Conservation (phyloP, 1,140 invertebrate species). For the Catajapyx aquilonaris region DNA sequence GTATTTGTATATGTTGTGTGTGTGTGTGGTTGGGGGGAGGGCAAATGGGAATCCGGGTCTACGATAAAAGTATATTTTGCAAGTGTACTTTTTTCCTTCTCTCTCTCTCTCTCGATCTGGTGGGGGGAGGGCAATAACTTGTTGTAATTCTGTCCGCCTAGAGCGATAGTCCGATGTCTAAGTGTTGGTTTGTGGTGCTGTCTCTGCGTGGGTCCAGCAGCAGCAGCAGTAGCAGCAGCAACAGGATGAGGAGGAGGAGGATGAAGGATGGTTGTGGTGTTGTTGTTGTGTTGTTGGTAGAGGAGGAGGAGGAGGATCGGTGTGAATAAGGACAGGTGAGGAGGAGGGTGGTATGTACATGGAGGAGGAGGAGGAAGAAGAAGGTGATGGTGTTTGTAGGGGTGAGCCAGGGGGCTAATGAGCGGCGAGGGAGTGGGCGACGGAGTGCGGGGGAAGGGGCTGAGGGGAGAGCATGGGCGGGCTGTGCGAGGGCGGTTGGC, state of each 20-base stretch:
- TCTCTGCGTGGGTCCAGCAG: no score
- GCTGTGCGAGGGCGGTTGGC: slow-evolving; percentile 50
- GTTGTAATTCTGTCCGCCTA: no score
- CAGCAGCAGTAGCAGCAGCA: background rate
- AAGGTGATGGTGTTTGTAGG: background rate
- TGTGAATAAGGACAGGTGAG: background rate
- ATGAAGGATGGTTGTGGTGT: background rate
- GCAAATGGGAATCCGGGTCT: no score
- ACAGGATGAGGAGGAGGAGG: background rate
- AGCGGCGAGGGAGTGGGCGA: slow-evolving; percentile 50
- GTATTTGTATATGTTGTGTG: no score
- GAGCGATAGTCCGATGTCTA: no score
- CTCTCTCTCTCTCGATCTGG: no score
- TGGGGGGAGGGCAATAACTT: no score
- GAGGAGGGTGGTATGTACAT: background rate
- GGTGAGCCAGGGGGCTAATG: slow-evolving; percentile 38
- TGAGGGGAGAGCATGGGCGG: slow-evolving; percentile 65
- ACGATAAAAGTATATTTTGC: no score
- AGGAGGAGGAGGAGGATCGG: background rate
- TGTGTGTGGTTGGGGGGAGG: no score
- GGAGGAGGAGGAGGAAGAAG: background rate
- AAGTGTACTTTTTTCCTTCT: no score
- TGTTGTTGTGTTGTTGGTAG: background rate
- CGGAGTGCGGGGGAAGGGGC: slow-evolving; percentile 36
- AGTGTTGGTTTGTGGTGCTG: no score